Evolutionary conservation across 2,797 vertebrate species (phyloP).

Genomic region (Hemibagrus guttatus): DNA sequence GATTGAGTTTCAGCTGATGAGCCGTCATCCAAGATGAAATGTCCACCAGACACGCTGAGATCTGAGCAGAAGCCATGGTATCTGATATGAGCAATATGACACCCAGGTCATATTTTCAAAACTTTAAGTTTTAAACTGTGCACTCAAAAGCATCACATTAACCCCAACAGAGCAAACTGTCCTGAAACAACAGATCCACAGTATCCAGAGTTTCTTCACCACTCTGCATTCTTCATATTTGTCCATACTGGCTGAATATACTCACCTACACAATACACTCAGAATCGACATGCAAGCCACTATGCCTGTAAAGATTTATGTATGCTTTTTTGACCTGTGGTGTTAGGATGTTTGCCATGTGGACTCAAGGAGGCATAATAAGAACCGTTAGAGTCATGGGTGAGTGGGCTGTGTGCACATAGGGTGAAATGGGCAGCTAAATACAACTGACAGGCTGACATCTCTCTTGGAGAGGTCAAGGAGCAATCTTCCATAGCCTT

Average conservation of each 20-base stretch:
- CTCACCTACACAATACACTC: neutral
- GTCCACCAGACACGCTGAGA: too few species aligned
- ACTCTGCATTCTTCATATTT: conserved; percentile 14
- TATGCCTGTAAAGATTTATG: conserved; percentile 34
- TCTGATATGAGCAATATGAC: neutral
- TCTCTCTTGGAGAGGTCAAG: conserved; percentile 53
- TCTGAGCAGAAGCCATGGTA: too few species aligned
- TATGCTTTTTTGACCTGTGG: conserved; percentile 54
- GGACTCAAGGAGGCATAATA: conserved; percentile 61
- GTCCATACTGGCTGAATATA: neutral
- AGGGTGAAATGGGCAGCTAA: conserved; percentile 57
- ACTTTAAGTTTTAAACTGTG: neutral
- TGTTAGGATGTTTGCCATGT: conserved; percentile 56
- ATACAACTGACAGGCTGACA: conserved; percentile 61
- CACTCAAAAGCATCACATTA: neutral
- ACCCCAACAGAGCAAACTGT: neutral
- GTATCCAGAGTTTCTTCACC: neutral
- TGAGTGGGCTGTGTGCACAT: conserved; percentile 57
- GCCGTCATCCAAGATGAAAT: too few species aligned
- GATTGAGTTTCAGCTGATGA: too few species aligned
- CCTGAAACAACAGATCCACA: neutral
- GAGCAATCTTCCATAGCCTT: conserved; percentile 46
- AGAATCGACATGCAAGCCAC: neutral
- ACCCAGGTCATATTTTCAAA: neutral
- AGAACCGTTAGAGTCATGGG: conserved; percentile 55